Conservation (phyloP, 1,140 invertebrate genomes). For the Drosophila punjabiensis region DNA sequence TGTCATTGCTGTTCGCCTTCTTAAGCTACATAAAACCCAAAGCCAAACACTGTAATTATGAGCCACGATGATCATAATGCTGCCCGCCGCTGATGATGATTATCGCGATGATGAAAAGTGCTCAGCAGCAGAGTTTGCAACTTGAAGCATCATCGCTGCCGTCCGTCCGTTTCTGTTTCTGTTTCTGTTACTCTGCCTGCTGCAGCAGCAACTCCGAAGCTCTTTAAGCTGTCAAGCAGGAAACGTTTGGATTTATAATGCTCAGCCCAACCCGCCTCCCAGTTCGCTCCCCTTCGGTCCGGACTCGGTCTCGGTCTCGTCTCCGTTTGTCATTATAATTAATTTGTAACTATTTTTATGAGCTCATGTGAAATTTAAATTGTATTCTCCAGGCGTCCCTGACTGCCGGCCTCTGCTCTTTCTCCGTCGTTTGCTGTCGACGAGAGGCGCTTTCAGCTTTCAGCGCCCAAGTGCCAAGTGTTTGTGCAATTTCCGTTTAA, state of each 20-base stretch:
- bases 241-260: slow-evolving; percentile 83
- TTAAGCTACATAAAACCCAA: slow-evolving; percentile 67
- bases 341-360: slow-evolving; percentile 84
- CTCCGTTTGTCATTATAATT: slow-evolving; percentile 79
- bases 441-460: slow-evolving; percentile 43
- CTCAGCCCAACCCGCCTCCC: slow-evolving; percentile 9
- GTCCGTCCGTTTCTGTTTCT: slow-evolving; percentile 22
- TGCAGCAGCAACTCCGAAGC: slow-evolving; percentile 53
- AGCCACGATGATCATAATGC: slow-evolving; percentile 54
- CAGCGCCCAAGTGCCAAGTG: slow-evolving; percentile 72
- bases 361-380: slow-evolving; percentile 84
- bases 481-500: slow-evolving; percentile 82
- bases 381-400: slow-evolving; percentile 33
- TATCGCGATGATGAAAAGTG: slow-evolving; percentile 50
- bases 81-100: slow-evolving; percentile 36
- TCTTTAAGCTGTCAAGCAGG: slow-evolving; percentile 82
- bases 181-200: slow-evolving; percentile 29
- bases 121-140: slow-evolving; percentile 54
- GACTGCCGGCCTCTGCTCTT: slow-evolving; percentile 25
- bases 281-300: slow-evolving; percentile 8
- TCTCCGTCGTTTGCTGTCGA: slow-evolving; percentile 1
- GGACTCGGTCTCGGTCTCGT: slow-evolving; percentile 37
- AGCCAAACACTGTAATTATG: slow-evolving; percentile 79
- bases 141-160: slow-evolving; percentile 76
- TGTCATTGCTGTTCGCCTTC: slow-evolving; percentile 46